Evolutionary conservation across 2,888 invertebrate genomes (phyloP), one percentile per base, ranked within the genome.

Genomic region (Synanthedon tipuliformis): DNA sequence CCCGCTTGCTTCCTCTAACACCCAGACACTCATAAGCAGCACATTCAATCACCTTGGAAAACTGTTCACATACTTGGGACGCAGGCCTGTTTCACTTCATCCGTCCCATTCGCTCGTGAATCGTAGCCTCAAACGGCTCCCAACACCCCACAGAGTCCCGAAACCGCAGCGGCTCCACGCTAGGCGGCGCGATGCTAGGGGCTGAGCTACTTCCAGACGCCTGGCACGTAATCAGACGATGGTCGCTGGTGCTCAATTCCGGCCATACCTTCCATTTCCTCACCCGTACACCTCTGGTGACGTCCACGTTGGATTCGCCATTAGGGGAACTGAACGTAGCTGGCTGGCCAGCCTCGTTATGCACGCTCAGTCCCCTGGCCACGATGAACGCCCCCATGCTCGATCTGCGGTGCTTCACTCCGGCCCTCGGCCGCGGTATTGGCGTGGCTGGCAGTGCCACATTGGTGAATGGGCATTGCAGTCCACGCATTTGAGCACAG

Each of bases 151-250:
- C 50, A 10, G 41, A 48, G 8, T 52, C 52, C 50, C 52, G 34
- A 27, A 48, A 52, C 13, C 51, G 15, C 48, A 13, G 15, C 12
- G 48, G 52, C 48, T 52, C 54, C 34, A 34, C 41, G 4, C 7
- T 12, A 7, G 50, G 45, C 16, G 11, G 3, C 41, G 41, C 41
- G 3, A 11, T 12, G 11, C 41, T 11, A 1, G 12, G 12, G 12
- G 41, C 41, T 41, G 11, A n/a, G n/a, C 7, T 41, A 3, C 41
- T 12, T n/a, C 41, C 41, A n/a, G 18, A 18, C 18, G 11, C 41
- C 11, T 11, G 12, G 41, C n/a, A 41, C 7, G 50, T 52, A 7
- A 56, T 53, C 11, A 55, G 53, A 3, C 55, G 49, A 13, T 55
- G 55, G 50, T 55, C 55, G 45, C 56, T 55, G 40, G 13, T 23